Base-by-base conservation (phyloP, 53 echinoderm and acorn worm species). In the Zoroaster sp. region DNA sequence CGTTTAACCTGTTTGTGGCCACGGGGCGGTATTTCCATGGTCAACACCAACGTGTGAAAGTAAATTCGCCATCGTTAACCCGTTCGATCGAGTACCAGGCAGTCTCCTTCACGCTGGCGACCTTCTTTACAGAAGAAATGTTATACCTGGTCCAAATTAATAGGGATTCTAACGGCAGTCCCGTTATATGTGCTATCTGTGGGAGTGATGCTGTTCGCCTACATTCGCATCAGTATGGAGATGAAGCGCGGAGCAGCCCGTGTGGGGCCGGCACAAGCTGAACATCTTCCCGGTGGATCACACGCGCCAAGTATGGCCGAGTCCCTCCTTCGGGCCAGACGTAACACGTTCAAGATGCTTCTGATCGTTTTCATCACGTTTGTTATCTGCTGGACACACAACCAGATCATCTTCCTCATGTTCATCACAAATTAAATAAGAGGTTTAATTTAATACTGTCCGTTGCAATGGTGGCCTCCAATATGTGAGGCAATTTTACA, bases 201-300 rank as follows among this genome's bases (percentile, higher is more conserved):
- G 30, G 28, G 38, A 3, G 89, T 89, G 31, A 79, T 89, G 89
- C 49, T 89, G 51, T 89, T 89, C 18, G 78, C 88, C 15, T 88
- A 88, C 69, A 69, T 89, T 33, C 41, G 71, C 14, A 93, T 96
- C 47, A 40, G 94, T 33, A 54, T 31, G 5, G 83, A 91, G 43
- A 75, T 96, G 41, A 91, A 85, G 83, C 73, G 87, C 18, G 93
- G 78, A 37, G 77, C 88, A 2, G 75, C 63, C 41, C 38, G 87
- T 17, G 47, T 87, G 74, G 53, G 74, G 1, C 45, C 67, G 25
- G 41, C 52, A 30, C 51, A 47, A 35, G 4, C 35, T 3, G 51
- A 20, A 21, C 66, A 11, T 5, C 66, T 11, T 21, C 66, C 12
- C 69, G 25, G 31, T n/a, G n/a, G n/a, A n/a, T n/a, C n/a, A n/a